phyloP scores from a whole-genome alignment of 2,113 vertebrate species.

The Cyprinus carpio region DNA sequence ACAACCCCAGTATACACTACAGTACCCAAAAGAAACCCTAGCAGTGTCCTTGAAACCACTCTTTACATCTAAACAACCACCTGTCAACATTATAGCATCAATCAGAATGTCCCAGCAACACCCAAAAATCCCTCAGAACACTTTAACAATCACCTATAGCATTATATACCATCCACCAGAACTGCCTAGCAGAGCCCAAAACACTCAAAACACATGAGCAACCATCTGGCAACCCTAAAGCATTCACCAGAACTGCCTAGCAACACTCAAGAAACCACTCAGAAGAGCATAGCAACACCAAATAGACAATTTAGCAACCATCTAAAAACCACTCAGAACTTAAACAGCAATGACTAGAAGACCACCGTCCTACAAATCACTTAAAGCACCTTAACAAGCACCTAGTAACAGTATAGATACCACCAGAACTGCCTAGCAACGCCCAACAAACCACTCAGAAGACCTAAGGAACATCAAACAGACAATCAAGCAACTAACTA shows the following conservation, averaged over 20 bases:
- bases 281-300: not conserved
- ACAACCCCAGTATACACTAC: not conserved
- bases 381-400: not conserved
- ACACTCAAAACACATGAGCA: not conserved
- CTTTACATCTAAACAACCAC: not conserved
- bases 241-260: not conserved
- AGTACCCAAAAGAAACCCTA: not conserved
- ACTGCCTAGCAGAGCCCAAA: not conserved
- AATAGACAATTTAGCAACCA: not conserved
- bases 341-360: not conserved
- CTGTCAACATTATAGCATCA: not conserved
- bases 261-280: not conserved
- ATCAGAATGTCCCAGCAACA: not conserved
- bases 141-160: not conserved
- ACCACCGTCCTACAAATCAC: not conserved
- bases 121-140: not conserved
- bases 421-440: not conserved
- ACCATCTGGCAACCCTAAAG: not conserved
- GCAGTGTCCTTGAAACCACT: not conserved
- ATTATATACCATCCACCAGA: not conserved
- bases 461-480: not conserved
- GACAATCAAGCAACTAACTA: not conserved
- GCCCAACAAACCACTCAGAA: not conserved
- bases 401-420: accelerated
- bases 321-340: not conserved